Percentiles rank a stretch among this genome's conserved stretches.
Conservation (phyloP, 2,888 invertebrate genomes). For the Oegoconia quadripuncta region DNA sequence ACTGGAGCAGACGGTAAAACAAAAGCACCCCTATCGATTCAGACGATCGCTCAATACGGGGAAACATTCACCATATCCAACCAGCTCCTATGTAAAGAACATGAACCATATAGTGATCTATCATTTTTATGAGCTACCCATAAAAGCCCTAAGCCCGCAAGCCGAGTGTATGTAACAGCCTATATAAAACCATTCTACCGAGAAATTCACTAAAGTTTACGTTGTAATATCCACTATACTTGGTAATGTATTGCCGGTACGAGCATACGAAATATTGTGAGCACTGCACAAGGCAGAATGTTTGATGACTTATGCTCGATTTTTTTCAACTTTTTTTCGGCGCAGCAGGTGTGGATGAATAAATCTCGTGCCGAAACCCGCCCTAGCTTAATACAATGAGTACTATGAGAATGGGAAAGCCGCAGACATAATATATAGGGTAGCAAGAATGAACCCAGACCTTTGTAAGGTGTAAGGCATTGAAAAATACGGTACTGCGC, state of each 20-base stretch:
- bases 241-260: slow-evolving; percentile 32
- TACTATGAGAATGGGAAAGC: background rate
- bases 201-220: slow-evolving; percentile 58
- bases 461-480: too few species aligned
- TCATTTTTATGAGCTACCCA: slow-evolving; percentile 71
- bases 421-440: background rate
- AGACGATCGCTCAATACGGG: background rate
- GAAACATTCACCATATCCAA: slow-evolving; percentile 7
- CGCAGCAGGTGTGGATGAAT: slow-evolving; percentile 14
- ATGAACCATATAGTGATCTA: slow-evolving; percentile 54
- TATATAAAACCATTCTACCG: slow-evolving; percentile 64
- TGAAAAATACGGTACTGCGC: too few species aligned
- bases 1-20: too few species aligned
- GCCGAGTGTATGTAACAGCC: slow-evolving; percentile 72
- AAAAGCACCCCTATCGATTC: slow-evolving; percentile 1
- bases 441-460: too few species aligned
- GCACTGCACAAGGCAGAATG: slow-evolving; percentile 12
- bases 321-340: slow-evolving; percentile 13
- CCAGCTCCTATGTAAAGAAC: slow-evolving; percentile 38
- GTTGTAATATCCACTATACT: slow-evolving; percentile 49
- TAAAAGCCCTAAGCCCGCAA: slow-evolving; percentile 64
- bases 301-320: slow-evolving; percentile 13
- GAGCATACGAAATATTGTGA: slow-evolving; percentile 15
- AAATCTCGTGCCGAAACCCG: slow-evolving; percentile 11
- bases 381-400: slow-evolving; percentile 1